Evolutionary conservation across 2,888 invertebrate genomes (phyloP).

Genomic region (Sisyra nigra): DNA sequence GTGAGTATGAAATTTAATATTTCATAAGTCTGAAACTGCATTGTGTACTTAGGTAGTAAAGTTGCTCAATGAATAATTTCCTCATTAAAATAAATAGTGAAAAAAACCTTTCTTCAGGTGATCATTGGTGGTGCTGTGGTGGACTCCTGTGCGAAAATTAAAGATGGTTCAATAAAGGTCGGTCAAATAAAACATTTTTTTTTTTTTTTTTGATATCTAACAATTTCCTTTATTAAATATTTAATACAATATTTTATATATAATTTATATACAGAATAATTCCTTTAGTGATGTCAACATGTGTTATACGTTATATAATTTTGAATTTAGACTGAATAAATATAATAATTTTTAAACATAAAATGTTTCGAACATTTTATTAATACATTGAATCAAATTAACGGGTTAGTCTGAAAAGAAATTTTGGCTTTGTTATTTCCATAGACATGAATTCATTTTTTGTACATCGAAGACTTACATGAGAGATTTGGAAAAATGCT

Average conservation of each 20-base stretch:
- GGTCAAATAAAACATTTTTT: constrained; percentile 22
- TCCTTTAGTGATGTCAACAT: not conserved
- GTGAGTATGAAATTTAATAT: too few species aligned
- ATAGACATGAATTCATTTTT: too few species aligned
- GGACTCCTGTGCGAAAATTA: constrained; percentile 50
- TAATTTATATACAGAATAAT: not conserved
- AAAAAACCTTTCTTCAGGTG: constrained; percentile 28
- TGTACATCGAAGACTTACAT: too few species aligned
- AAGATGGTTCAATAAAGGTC: constrained; percentile 47
- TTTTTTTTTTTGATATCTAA: constrained; percentile 6
- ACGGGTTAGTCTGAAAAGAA: too few species aligned
- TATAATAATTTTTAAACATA: not conserved
- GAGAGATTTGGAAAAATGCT: too few species aligned
- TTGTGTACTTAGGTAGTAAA: too few species aligned
- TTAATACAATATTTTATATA: constrained; percentile 1
- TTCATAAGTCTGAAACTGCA: too few species aligned
- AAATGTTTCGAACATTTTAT: not conserved
- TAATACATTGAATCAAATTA: too few species aligned
- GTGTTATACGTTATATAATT: constrained; percentile 1
- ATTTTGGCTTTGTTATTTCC: too few species aligned
- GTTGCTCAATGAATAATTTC: not conserved
- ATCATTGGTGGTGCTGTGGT: constrained; percentile 67
- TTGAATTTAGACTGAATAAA: not conserved
- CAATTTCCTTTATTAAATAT: constrained; percentile 9
- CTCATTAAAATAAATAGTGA: not conserved